Percentiles rank a stretch among this genome's conserved stretches.
Conservation (phyloP, 1,140 invertebrate species). For the Palaemon carinicauda region DNA sequence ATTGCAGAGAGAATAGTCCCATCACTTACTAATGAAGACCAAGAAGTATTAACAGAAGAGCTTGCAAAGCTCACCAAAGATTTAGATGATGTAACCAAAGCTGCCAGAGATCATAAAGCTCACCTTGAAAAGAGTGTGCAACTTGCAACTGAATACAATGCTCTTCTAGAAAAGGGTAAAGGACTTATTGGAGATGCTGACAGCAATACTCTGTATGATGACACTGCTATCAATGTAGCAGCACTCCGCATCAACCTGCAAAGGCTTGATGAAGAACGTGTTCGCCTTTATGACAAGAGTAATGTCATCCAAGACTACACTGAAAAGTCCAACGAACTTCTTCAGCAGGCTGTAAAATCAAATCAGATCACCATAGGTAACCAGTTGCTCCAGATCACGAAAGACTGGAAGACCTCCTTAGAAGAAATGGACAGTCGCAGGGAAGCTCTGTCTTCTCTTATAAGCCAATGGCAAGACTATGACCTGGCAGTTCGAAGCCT, state of each 20-base stretch:
- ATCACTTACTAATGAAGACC: slow-evolving; percentile 78
- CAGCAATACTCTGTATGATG: slow-evolving; percentile 78
- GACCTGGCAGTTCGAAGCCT: slow-evolving; percentile 74
- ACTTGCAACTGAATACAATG: slow-evolving; percentile 72
- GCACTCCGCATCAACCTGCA: slow-evolving; percentile 76
- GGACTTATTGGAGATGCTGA: slow-evolving; percentile 76
- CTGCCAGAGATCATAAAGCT: slow-evolving; percentile 47
- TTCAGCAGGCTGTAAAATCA: slow-evolving; percentile 39
- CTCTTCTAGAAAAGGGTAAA: slow-evolving; percentile 78
- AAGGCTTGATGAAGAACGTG: slow-evolving; percentile 57
- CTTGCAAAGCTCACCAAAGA: slow-evolving; percentile 61
- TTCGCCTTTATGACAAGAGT: slow-evolving; percentile 51
- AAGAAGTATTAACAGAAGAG: slow-evolving; percentile 81
- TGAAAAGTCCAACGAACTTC: slow-evolving; percentile 54
- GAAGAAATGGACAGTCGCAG: slow-evolving; percentile 74
- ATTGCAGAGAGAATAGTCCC: slow-evolving; percentile 87
- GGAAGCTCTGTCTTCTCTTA: slow-evolving; percentile 73
- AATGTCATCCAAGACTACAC: slow-evolving; percentile 53
- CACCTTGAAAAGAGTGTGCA: slow-evolving; percentile 52
- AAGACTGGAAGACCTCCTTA: slow-evolving; percentile 79
- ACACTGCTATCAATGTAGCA: slow-evolving; percentile 75
- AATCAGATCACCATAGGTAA: slow-evolving; percentile 73
- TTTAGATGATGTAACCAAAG: slow-evolving; percentile 62
- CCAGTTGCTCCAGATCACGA: slow-evolving; percentile 72
- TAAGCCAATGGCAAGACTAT: slow-evolving; percentile 77